These are phyloP conservation scores for Zaprionus obscuricornis DNA, from an alignment of 2,888 invertebrate species.

Conservation along the genomic window DNA sequence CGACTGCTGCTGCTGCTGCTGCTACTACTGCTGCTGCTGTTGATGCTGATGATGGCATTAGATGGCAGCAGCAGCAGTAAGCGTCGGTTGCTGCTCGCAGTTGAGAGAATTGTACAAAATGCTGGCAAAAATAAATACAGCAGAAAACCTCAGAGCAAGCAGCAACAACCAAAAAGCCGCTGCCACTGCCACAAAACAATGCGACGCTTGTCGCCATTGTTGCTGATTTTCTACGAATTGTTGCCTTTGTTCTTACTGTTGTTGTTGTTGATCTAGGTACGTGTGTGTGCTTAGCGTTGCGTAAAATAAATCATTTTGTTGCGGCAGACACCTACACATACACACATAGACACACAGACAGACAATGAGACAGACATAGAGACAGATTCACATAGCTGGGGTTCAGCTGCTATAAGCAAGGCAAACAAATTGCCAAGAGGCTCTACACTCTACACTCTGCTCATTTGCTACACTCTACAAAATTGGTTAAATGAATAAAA, in stretches of 20 bases:
- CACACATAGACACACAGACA: slow-evolving; percentile 10
- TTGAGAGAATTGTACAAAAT: slow-evolving; percentile 54
- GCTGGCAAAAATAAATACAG: slow-evolving; percentile 66
- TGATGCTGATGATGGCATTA: slow-evolving; percentile 48
- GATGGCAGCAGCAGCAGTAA: slow-evolving; percentile 20
- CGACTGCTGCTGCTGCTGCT: slow-evolving; percentile 8
- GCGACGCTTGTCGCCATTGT: slow-evolving; percentile 62
- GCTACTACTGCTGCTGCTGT: background rate
- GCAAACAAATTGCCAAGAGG: slow-evolving; percentile 65
- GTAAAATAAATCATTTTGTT: slow-evolving; percentile 76
- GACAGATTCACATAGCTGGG: slow-evolving; percentile 19
- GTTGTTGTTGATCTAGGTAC: slow-evolving; percentile 36
- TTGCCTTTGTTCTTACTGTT: slow-evolving; percentile 13
- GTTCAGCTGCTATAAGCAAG: slow-evolving; percentile 47
- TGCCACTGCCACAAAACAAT: slow-evolving; percentile 63
- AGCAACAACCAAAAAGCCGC: slow-evolving; percentile 44
- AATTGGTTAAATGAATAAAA: slow-evolving; percentile 74
- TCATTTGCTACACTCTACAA: slow-evolving; percentile 8
- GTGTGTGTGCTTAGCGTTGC: slow-evolving; percentile 63
- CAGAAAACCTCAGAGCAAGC: slow-evolving; percentile 50
- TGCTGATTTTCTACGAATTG: slow-evolving; percentile 33
- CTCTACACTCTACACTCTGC: slow-evolving; percentile 17
- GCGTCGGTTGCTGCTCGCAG: slow-evolving; percentile 33
- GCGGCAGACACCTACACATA: slow-evolving; percentile 38
- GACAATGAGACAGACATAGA: slow-evolving; percentile 10